Conservation (phyloP, 2,888 invertebrate species). For the Erynnis tages region DNA sequence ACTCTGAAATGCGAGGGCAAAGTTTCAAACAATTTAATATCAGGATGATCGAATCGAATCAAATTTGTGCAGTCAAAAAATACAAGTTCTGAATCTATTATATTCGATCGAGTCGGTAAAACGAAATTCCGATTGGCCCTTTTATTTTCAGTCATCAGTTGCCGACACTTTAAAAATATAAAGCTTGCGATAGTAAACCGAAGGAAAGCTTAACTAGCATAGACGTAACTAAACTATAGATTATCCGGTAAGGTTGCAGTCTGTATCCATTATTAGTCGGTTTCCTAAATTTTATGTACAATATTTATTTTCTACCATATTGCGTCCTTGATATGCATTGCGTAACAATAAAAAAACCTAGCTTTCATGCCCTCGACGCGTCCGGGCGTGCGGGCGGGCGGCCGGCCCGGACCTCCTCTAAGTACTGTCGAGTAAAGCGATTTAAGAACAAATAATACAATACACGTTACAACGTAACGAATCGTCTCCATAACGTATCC, state of each 20-base stretch:
- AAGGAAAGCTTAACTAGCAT: slow-evolving; percentile 77
- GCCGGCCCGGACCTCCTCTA: slow-evolving; percentile 52
- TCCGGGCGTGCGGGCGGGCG: slow-evolving; percentile 53
- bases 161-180: slow-evolving; percentile 62
- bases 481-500: slow-evolving; percentile 65
- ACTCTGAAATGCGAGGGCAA: slow-evolving; percentile 74
- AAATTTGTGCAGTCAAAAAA: slow-evolving; percentile 64
- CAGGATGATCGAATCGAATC: slow-evolving; percentile 52
- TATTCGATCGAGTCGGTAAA: slow-evolving; percentile 49
- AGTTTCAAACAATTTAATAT: slow-evolving; percentile 50
- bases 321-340: slow-evolving; percentile 82
- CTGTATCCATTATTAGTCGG: slow-evolving; percentile 74
- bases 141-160: slow-evolving; percentile 76
- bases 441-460: slow-evolving; percentile 69
- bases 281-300: slow-evolving; percentile 76
- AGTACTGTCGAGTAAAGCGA: slow-evolving; percentile 76
- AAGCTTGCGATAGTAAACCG: slow-evolving; percentile 75
- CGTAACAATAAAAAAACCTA: slow-evolving; percentile 81
- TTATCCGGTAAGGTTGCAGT: slow-evolving; percentile 74
- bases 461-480: slow-evolving; percentile 69
- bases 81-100: slow-evolving; percentile 49
- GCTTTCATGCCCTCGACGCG: slow-evolving; percentile 71
- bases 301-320: slow-evolving; percentile 82
- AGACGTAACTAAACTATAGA: slow-evolving; percentile 77
- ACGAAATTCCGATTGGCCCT: slow-evolving; percentile 71